These are phyloP conservation scores for Rhynchomys soricoides DNA, from an alignment of 2,113 vertebrate species.

Conservation along the genomic window DNA sequence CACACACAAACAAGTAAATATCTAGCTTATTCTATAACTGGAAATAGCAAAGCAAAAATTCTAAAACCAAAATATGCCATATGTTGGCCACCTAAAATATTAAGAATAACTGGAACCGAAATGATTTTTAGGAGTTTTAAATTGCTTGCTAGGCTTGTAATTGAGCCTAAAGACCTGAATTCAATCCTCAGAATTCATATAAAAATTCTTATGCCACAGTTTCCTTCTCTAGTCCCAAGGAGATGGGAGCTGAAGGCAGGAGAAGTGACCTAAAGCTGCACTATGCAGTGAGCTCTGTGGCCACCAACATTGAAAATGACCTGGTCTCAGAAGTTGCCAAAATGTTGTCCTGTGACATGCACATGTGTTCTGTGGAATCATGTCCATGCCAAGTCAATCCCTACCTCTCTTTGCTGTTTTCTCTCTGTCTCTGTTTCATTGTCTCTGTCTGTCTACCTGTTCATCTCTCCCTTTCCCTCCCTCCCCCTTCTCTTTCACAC, in stretches of 20 bases:
- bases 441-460: background rate
- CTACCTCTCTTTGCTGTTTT: too few species aligned
- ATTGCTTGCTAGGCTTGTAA: background rate
- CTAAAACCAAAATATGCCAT: slow-evolving; percentile 22
- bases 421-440: background rate
- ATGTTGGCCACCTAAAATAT: background rate
- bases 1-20: background rate
- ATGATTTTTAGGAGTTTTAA: too few species aligned
- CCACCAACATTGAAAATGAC: background rate
- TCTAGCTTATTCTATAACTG: background rate
- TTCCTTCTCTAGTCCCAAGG: background rate
- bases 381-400: too few species aligned
- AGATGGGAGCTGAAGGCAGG: background rate
- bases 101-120: background rate
- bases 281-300: background rate
- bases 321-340: background rate
- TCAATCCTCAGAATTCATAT: background rate
- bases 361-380: background rate
- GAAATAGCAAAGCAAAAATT: background rate
- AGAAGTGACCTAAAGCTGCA: too few species aligned
- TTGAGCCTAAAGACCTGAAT: too few species aligned
- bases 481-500: background rate
- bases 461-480: background rate
- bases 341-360: background rate
- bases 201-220: too few species aligned